These are phyloP conservation scores for Parnassius apollo DNA, from an alignment of 2,888 invertebrate species.

Conservation along the genomic window DNA sequence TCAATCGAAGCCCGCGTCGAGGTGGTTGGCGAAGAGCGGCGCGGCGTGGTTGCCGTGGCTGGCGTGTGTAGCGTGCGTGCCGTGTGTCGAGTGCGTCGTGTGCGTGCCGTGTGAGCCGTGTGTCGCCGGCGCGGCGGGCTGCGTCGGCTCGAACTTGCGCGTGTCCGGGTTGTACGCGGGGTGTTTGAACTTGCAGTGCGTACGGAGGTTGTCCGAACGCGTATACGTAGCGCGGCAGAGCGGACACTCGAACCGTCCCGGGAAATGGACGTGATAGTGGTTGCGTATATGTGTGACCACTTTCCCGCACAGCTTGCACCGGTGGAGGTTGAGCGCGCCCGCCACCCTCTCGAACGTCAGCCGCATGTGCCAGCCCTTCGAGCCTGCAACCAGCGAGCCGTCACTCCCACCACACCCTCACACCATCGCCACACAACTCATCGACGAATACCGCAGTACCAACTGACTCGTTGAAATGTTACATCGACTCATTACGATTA, in stretches of 20 bases:
- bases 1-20: conserved; percentile 81
- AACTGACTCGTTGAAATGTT: conserved; percentile 31
- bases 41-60: conserved; percentile 76
- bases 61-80: conserved; percentile 50
- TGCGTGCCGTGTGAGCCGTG: conserved; percentile 36
- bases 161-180: conserved; percentile 92
- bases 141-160: conserved; percentile 89
- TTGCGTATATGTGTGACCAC: conserved; percentile 96
- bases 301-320: conserved; percentile 96
- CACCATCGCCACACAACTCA: conserved; percentile 24
- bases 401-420: conserved; percentile 38
- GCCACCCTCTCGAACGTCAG: conserved; percentile 96
- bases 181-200: conserved; percentile 96
- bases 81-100: conserved; percentile 62
- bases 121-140: conserved; percentile 82
- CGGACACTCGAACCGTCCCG: conserved; percentile 95
- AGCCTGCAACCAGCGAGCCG: conserved; percentile 89
- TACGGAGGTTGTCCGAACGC: conserved; percentile 94
- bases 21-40: conserved; percentile 80
- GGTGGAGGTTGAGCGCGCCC: conserved; percentile 95
- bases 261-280: conserved; percentile 97
- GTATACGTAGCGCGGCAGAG: conserved; percentile 95
- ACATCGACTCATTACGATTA: conserved; percentile 20
- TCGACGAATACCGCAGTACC: conserved; percentile 46
- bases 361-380: conserved; percentile 97